A percentile compares a stretch with the other conserved stretches of the same genome.
phyloP scores from a whole-genome alignment of 2,888 invertebrate genomes.

The Pammene aurita region DNA sequence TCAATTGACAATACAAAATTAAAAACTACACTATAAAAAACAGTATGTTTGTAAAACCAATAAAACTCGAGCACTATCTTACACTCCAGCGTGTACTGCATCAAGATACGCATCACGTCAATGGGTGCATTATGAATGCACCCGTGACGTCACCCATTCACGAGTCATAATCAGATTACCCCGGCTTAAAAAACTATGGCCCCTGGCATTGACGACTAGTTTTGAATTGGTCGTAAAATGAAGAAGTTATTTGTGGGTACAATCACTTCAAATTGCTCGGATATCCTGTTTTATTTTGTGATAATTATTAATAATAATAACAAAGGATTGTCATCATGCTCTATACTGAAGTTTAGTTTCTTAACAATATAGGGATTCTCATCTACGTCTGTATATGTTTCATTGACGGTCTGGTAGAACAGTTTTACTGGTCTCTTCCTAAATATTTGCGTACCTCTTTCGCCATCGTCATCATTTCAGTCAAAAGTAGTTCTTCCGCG shows the following conservation, averaged over 20 bases:
- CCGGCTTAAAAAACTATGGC: conserved; percentile 24
- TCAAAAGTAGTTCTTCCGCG: no score
- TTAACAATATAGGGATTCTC: no score
- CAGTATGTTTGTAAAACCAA: not conserved
- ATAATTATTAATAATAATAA: not conserved
- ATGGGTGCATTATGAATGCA: conserved; percentile 47
- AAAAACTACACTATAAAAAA: no score
- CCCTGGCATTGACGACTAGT: conserved; percentile 12
- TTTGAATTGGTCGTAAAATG: conserved; percentile 13
- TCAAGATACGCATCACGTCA: conserved; percentile 44
- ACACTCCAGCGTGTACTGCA: conserved; percentile 1
- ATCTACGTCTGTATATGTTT: no score
- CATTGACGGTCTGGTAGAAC: no score
- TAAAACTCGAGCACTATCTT: not conserved
- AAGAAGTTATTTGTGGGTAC: conserved; percentile 3
- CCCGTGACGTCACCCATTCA: conserved; percentile 48
- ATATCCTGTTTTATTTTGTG: conserved; percentile 1
- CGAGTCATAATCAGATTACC: conserved; percentile 33
- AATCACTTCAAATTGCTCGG: not conserved
- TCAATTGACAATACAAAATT: no score
- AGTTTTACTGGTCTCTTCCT: no score
- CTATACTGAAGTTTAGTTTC: no score
- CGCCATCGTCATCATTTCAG: no score
- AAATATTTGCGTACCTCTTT: no score
- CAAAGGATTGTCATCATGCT: not conserved